phyloP scores from a whole-genome alignment of 2,888 invertebrate genomes.

The Hybos culiciformis region DNA sequence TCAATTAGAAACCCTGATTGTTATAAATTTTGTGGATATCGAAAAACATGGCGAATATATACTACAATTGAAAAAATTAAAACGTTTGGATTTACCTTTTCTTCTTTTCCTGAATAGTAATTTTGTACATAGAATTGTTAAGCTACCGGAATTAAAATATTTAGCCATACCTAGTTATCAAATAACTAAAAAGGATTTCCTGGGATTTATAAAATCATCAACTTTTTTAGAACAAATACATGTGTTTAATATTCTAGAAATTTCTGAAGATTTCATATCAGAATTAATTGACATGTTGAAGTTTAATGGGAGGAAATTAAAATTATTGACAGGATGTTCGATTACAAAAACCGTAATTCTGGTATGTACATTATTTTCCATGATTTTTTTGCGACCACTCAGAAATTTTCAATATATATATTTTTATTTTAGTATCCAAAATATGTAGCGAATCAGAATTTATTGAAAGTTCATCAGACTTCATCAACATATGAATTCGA shows the following conservation, averaged over 20 bases:
- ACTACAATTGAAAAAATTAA: constrained; percentile 1
- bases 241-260: constrained; percentile 2
- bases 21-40: constrained; percentile 1
- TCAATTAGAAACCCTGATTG: constrained; percentile 4
- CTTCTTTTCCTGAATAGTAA: constrained; percentile 1
- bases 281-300: constrained; percentile 5
- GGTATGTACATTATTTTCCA: too few species aligned
- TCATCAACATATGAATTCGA: too few species aligned
- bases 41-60: neutral
- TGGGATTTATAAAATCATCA: constrained; percentile 1
- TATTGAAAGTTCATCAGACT: too few species aligned
- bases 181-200: neutral
- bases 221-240: constrained; percentile 3
- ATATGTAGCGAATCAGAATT: too few species aligned
- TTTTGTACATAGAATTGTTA: constrained; percentile 1
- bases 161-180: constrained; percentile 2
- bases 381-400: too few species aligned
- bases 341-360: too few species aligned
- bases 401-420: too few species aligned
- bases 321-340: too few species aligned
- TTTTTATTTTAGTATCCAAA: too few species aligned
- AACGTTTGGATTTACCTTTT: constrained; percentile 2
- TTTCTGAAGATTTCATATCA: neutral
- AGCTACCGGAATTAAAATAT: constrained; percentile 4
- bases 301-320: neutral